Percentiles rank a stretch among this genome's conserved stretches.
Conservation (phyloP, 1,140 invertebrate species). For the Andrena cerasifolii region DNA sequence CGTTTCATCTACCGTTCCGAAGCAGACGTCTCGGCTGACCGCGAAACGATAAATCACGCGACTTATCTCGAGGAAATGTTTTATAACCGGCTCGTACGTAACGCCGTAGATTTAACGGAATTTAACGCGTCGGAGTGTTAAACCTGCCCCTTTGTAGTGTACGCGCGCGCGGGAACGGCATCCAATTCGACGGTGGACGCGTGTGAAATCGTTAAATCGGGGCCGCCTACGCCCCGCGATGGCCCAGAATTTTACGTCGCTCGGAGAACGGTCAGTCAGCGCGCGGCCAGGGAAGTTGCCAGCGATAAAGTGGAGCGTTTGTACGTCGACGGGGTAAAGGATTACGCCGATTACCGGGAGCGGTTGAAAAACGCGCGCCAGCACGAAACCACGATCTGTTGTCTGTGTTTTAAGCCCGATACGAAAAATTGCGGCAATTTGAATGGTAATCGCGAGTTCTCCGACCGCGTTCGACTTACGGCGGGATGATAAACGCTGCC, state of each 20-base stretch:
- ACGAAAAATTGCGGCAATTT: slow-evolving; percentile 45
- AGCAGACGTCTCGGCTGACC: not conserved
- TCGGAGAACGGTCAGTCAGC: slow-evolving; percentile 13
- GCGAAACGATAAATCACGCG: slow-evolving; percentile 42
- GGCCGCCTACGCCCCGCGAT: slow-evolving; percentile 37
- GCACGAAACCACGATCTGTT: slow-evolving; percentile 42
- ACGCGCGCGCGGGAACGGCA: too few relatives aligned
- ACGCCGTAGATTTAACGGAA: not conserved
- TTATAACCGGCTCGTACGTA: slow-evolving; percentile 2
- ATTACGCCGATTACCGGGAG: slow-evolving; percentile 56
- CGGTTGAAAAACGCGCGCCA: slow-evolving; percentile 25
- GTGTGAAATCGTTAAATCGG: not conserved
- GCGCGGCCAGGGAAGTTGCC: slow-evolving; percentile 23
- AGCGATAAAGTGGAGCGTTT: slow-evolving; percentile 53
- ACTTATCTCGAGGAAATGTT: slow-evolving; percentile 50
- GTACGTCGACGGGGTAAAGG: slow-evolving; percentile 57
- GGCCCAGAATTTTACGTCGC: slow-evolving; percentile 17
- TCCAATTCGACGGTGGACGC: too few relatives aligned
- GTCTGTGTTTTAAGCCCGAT: slow-evolving; percentile 39
- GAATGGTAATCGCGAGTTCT: slow-evolving; percentile 43
- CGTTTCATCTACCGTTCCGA: slow-evolving; percentile 28
- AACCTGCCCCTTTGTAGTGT: not conserved
- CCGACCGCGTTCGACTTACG: slow-evolving; percentile 17
- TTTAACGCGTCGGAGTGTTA: not conserved
- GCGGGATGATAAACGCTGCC: not conserved